phyloP scores from a whole-genome alignment of 2,113 vertebrate genomes.

The Lamprologus speciosus region DNA sequence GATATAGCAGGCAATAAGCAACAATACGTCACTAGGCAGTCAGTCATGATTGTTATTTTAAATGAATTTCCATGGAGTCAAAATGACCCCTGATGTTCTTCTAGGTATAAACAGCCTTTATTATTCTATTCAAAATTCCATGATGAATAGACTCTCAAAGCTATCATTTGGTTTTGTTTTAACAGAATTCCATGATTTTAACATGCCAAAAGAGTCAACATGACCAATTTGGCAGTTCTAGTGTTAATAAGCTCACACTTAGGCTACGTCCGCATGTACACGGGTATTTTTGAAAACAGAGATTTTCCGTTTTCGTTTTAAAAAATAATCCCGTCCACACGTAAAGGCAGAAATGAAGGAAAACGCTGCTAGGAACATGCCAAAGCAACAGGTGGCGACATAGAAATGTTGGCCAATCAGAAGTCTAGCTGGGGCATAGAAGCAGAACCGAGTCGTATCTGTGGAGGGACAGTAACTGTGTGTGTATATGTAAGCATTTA shows the following conservation, averaged over 20 bases:
- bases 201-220: neutral
- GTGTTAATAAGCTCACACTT: neutral
- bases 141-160: neutral
- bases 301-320: no score
- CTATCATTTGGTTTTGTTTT: neutral
- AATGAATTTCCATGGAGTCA: neutral
- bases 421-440: no score
- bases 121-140: neutral
- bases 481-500: no score
- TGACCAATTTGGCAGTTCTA: neutral
- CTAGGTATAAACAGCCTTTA: neutral
- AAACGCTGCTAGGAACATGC: no score
- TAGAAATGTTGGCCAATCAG: no score
- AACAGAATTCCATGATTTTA: neutral
- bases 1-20: neutral
- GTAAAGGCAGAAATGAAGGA: no score
- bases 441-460: fast-evolving
- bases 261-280: no score
- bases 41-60: neutral
- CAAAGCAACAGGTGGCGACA: no score
- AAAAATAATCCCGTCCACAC: no score
- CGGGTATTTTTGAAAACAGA: no score
- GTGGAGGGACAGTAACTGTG: no score
- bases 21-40: neutral
- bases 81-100: neutral